Percentiles rank a stretch among this genome's conserved stretches.
Evolutionary conservation across 2,797 vertebrate species (phyloP).

Genomic region (Macrochelys suwanniensis): DNA sequence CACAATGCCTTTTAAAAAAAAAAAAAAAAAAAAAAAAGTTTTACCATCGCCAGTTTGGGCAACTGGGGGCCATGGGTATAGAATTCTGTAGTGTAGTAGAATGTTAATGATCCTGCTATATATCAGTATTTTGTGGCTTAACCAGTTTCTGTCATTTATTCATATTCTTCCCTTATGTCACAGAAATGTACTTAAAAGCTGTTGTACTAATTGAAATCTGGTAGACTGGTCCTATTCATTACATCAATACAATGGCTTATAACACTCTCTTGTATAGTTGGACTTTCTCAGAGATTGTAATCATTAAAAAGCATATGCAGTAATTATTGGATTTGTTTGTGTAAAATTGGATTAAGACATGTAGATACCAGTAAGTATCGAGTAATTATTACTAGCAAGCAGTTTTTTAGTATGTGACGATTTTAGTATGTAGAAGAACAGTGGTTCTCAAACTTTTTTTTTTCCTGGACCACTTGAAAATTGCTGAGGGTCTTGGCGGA

Average conservation of each 20-base stretch:
- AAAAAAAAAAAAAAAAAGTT: not conserved
- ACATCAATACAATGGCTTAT: slow-evolving; percentile 75
- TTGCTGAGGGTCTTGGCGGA: no score
- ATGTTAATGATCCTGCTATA: slow-evolving; percentile 72
- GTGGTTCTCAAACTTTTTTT: no score
- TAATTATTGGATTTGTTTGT: slow-evolving; percentile 80
- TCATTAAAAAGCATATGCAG: slow-evolving; percentile 75
- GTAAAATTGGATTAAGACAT: slow-evolving; percentile 79
- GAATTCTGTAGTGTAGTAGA: slow-evolving; percentile 32
- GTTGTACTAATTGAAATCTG: slow-evolving; percentile 79
- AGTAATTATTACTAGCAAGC: slow-evolving; percentile 76
- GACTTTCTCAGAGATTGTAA: slow-evolving; percentile 76
- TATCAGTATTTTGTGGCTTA: slow-evolving; percentile 73
- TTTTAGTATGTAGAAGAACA: not conserved
- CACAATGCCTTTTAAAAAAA: slow-evolving; percentile 51
- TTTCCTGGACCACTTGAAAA: no score
- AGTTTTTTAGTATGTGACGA: slow-evolving; percentile 58
- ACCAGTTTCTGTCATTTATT: slow-evolving; percentile 74
- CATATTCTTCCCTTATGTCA: slow-evolving; percentile 69
- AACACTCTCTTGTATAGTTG: slow-evolving; percentile 73
- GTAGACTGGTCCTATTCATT: slow-evolving; percentile 78
- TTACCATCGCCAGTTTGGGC: slow-evolving; percentile 54
- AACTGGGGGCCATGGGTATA: not conserved
- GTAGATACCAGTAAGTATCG: slow-evolving; percentile 75
- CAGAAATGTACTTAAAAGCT: slow-evolving; percentile 77